A percentile compares a stretch with the other conserved stretches of the same genome.
Evolutionary conservation across 2,888 invertebrate genomes (phyloP).

Genomic region (Leptinotarsa haldemani): DNA sequence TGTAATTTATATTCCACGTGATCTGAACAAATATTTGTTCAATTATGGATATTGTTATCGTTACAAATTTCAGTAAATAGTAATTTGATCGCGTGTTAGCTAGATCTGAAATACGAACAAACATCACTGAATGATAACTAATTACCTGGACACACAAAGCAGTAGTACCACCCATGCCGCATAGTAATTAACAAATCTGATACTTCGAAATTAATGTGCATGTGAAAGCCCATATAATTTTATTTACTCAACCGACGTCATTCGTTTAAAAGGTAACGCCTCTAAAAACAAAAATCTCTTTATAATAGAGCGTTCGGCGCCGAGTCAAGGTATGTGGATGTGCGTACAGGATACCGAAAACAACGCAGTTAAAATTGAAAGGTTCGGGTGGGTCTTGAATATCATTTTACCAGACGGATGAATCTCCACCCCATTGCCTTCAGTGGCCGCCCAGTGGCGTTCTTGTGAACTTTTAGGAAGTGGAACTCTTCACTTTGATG

Average conservation of each 20-base stretch:
- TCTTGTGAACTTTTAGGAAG: background rate
- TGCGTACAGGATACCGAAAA: constrained; percentile 34
- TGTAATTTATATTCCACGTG: no score
- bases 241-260: constrained; percentile 61
- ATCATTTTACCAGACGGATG: constrained; percentile 24
- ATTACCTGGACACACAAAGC: constrained; percentile 15
- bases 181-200: constrained; percentile 19
- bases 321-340: constrained; percentile 32
- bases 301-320: constrained; percentile 58
- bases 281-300: constrained; percentile 60
- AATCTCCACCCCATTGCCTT: constrained; percentile 26
- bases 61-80: no score
- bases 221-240: constrained; percentile 59
- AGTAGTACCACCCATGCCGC: constrained; percentile 21
- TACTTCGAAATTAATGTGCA: constrained; percentile 21
- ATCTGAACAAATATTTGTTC: no score
- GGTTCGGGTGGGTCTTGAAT: constrained; percentile 26
- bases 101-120: background rate
- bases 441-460: constrained; percentile 17
- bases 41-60: no score
- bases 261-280: constrained; percentile 60
- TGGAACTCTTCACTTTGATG: background rate
- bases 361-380: constrained; percentile 43
- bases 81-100: no score
- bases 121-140: background rate